Evolutionary conservation across 1,140 invertebrate genomes (phyloP), one percentile per base, ranked within the genome.

Genomic region (Bombus polaris): DNA sequence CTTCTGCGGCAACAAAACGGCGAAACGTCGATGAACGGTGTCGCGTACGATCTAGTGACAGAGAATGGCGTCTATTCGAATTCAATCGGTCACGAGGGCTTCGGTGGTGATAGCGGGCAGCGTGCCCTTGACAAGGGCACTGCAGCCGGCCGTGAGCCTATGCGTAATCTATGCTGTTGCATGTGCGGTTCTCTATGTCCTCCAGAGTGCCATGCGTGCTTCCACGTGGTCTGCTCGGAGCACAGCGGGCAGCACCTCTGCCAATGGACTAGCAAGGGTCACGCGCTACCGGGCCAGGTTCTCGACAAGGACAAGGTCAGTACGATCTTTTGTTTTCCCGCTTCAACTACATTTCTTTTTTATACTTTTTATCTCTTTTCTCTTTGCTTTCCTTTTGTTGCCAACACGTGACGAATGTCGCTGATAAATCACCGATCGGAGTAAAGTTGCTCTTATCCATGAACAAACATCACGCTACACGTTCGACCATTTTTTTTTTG

Each of bases 161-260:
- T 15, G 81, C 89, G 88, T 68, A 92, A 79, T 92, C 78, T 91
- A 62, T 72, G 68, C 95, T 96, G 96, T 93, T 96, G 96, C 95
- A 96, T 96, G 95, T 96, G 96, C 94, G 96, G 95, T 94, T 95
- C 95, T 94, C 93, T 96, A 91, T 96, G 96, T 95, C 96, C 95
- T 88, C 89, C 95, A 97, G 96, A 97, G 93, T 97, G 96, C 94
- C 96, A 96, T 93, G 96, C 96, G 91, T 97, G 96, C 93, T 97
- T 97, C 95, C 96, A 97, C 95, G 95, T 95, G 91, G 95, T 96
- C 86, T 97, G 96, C 95, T 92, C 95, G 84, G 94, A 95, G 78
- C 96, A 95, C 93, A 95, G 94, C 90, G 92, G 93, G 91, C 95
- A 96, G 88, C 95, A 96, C 90, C 92, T 95, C 88, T 96, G 96